Evolutionary conservation across 1,140 invertebrate genomes (phyloP).

Genomic region (Akabosia matsudoensis): DNA sequence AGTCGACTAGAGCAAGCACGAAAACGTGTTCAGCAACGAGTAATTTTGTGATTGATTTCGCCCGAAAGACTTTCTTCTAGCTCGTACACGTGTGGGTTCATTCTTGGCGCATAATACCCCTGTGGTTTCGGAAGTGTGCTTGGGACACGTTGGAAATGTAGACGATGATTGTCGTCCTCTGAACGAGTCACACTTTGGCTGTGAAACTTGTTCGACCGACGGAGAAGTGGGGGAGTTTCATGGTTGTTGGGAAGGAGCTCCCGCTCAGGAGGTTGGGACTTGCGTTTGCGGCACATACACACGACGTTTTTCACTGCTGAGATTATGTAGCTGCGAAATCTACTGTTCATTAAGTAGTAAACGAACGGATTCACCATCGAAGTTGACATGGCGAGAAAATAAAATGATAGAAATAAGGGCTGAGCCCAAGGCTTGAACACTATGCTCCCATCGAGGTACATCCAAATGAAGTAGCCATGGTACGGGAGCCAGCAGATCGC

Average conservation of each 20-base stretch:
- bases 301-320: slow-evolving; percentile 27
- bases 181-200: no score
- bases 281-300: slow-evolving; percentile 22
- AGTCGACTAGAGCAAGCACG: no score
- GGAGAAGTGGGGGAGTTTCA: slow-evolving; percentile 39
- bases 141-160: no score
- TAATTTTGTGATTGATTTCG: no score
- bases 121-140: no score
- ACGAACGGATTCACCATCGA: slow-evolving; percentile 88
- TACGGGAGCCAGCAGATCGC: slow-evolving; percentile 86
- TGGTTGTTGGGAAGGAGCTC: neutral
- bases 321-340: slow-evolving; percentile 43
- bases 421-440: slow-evolving; percentile 70
- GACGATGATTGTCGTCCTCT: no score
- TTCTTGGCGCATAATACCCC: no score
- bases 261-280: neutral
- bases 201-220: neutral
- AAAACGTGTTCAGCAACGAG: no score
- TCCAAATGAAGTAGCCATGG: slow-evolving; percentile 80
- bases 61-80: no score
- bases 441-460: slow-evolving; percentile 69
- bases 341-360: slow-evolving; percentile 83
- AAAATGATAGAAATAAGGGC: slow-evolving; percentile 74
- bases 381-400: slow-evolving; percentile 89
- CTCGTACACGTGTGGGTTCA: no score